Evolutionary conservation across 37 sponge, comb jelly and placozoan genomes (phyloP).

Genomic region (Agelas oroides): DNA sequence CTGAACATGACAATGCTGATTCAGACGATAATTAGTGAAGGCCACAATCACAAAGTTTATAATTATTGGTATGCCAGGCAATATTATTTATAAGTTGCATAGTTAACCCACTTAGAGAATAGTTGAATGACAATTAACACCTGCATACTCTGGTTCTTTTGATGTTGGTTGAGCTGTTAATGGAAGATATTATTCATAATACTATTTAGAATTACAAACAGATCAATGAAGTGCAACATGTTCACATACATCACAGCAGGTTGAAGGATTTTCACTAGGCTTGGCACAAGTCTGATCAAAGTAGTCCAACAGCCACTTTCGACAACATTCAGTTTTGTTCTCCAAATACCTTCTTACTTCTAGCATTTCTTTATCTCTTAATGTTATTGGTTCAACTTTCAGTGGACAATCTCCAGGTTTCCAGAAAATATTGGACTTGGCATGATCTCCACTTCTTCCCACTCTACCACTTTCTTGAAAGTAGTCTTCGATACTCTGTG

Average conservation of each 20-base stretch:
- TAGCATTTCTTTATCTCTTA: neutral
- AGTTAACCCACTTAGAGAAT: too few relatives aligned
- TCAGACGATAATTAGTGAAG: too few relatives aligned
- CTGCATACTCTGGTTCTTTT: too few relatives aligned
- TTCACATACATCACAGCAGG: constrained; percentile 8
- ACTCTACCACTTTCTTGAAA: constrained; percentile 46
- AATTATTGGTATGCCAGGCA: neutral
- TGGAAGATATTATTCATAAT: neutral
- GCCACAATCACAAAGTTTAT: neutral
- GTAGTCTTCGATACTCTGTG: constrained; percentile 48
- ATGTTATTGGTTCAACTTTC: neutral
- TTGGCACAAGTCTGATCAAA: neutral
- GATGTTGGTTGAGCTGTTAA: too few relatives aligned
- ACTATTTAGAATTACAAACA: neutral
- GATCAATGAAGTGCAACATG: too few relatives aligned
- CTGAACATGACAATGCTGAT: neutral
- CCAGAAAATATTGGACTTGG: constrained; percentile 18
- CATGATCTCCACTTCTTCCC: constrained; percentile 12
- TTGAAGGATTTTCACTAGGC: neutral
- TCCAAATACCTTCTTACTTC: constrained; percentile 11
- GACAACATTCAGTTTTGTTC: constrained; percentile 13
- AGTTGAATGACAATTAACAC: too few relatives aligned
- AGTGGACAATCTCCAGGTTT: constrained; percentile 37
- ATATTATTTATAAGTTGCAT: neutral
- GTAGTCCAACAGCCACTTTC: constrained; percentile 12